These are phyloP conservation scores for Seriola dumerili DNA, from an alignment of 2,113 vertebrate genomes.

Conservation along the genomic window DNA sequence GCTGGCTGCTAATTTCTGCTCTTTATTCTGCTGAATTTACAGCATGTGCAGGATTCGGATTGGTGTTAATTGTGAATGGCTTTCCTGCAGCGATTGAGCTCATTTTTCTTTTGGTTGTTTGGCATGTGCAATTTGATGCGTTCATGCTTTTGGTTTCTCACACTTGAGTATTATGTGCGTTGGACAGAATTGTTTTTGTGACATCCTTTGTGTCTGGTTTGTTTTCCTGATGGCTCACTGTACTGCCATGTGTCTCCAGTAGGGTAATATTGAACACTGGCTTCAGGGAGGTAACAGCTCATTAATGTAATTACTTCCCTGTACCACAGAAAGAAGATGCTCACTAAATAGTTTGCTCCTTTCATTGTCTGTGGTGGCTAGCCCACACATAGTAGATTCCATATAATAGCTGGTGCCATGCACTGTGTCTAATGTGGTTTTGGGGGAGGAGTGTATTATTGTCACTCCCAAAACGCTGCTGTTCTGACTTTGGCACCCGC, in stretches of 20 bases:
- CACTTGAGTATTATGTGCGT: too few relatives aligned
- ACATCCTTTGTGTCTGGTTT: background rate
- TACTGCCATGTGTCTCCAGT: background rate
- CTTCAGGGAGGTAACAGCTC: background rate
- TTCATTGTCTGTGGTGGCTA: background rate
- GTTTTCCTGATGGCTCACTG: background rate
- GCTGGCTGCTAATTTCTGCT: background rate
- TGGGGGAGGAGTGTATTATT: constrained; percentile 7
- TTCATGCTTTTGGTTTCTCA: constrained; percentile 2
- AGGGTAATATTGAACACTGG: background rate
- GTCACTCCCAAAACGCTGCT: constrained; percentile 24
- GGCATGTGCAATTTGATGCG: background rate
- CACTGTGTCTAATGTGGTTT: constrained; percentile 48
- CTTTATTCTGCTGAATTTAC: background rate
- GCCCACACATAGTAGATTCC: constrained; percentile 17
- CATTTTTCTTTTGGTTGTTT: background rate
- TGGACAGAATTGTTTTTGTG: background rate
- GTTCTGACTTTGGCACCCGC: constrained; percentile 9
- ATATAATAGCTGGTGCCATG: constrained; percentile 31
- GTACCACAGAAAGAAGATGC: background rate
- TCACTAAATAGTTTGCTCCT: background rate
- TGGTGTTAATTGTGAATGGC: background rate
- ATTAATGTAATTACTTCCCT: background rate
- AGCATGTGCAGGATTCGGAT: background rate
- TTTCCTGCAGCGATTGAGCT: background rate